phyloP scores from a whole-genome alignment of 2,797 vertebrate species.

The Sebastes steindachneri region DNA sequence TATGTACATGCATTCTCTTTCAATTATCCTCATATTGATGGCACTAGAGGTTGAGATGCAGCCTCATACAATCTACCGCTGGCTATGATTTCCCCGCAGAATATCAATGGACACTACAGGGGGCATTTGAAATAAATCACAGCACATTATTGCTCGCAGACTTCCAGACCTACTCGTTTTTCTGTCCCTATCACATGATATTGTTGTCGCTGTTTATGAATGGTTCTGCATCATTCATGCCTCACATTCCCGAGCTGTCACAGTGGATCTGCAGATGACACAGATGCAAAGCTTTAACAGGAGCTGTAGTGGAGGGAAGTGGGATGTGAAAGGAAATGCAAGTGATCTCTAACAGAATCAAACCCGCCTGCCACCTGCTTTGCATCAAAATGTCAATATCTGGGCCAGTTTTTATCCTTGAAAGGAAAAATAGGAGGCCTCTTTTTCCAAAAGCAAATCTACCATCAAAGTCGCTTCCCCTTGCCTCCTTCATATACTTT shows the following conservation, averaged over 20 bases:
- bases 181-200: slow-evolving; percentile 56
- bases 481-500: slow-evolving; percentile 37
- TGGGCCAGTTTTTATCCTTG: slow-evolving; percentile 49
- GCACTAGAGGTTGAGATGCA: slow-evolving; percentile 37
- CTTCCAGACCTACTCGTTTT: slow-evolving; percentile 47
- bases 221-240: slow-evolving; percentile 59
- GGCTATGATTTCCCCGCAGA: slow-evolving; percentile 55
- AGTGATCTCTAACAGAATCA: slow-evolving; percentile 57
- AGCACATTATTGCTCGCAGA: slow-evolving; percentile 46
- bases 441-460: slow-evolving; percentile 48
- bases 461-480: slow-evolving; percentile 31
- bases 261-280: slow-evolving; percentile 60
- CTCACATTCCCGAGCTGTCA: slow-evolving; percentile 54
- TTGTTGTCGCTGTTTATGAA: slow-evolving; percentile 67
- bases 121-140: slow-evolving; percentile 67
- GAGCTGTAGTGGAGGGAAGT: slow-evolving; percentile 15
- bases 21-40: slow-evolving; percentile 49
- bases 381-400: slow-evolving; percentile 65
- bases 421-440: slow-evolving; percentile 44
- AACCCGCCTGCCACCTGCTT: slow-evolving; percentile 59
- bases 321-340: slow-evolving; percentile 55
- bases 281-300: slow-evolving; percentile 50
- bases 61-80: background rate
- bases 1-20: slow-evolving; percentile 42
- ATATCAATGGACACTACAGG: slow-evolving; percentile 57